Base-by-base conservation (phyloP, 2,113 vertebrate species). In the Carassius gibelio region DNA sequence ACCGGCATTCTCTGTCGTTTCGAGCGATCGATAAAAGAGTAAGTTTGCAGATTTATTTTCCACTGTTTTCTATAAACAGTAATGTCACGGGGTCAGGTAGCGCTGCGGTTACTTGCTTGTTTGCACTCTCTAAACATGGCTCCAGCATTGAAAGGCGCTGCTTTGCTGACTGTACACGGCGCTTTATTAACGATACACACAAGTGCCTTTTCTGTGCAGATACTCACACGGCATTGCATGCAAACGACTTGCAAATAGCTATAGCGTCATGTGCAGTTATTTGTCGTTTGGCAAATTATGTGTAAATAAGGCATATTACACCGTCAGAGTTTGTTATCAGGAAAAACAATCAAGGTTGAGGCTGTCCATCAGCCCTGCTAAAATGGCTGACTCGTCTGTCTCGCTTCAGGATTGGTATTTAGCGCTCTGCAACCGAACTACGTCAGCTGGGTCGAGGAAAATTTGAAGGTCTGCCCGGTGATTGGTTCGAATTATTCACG, bases 331-430 rank as follows among this genome's bases (percentile, higher is more conserved):
- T 82, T 77, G 71, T 68, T 62, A 64, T 80, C 68, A 52, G 52
- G n/a, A 77, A 38, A 42, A 69, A 83, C 76, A 50, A 66, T 48
- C 82, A 61, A 52, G 77, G 64, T 72, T 23, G 36, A 52, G 30
- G 69, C 10, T 64, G 80, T 45, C 59, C 78, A 57, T 75, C 93
- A 93, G 92, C 90, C 87, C 88, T 90, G 90, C 88, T 93, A 95
- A 95, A 93, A 95, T 95, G 95, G 94, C 95, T 94, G 94, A 95
- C 95, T 90, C 91, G 90, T 89, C 93, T 93, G 95, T 94, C 94
- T 91, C 91, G 93, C 90, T 92, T 90, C 92, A 91, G 89, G 92
- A 88, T 90, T 93, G 93, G 93, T 94, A 93, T 94, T 95, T 94
- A 93, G 90, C 88, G 90, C 92, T 81, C 77, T 61, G 78, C 95